phyloP scores from a whole-genome alignment of 2,888 invertebrate species.

The Ichneumon xanthorius region DNA sequence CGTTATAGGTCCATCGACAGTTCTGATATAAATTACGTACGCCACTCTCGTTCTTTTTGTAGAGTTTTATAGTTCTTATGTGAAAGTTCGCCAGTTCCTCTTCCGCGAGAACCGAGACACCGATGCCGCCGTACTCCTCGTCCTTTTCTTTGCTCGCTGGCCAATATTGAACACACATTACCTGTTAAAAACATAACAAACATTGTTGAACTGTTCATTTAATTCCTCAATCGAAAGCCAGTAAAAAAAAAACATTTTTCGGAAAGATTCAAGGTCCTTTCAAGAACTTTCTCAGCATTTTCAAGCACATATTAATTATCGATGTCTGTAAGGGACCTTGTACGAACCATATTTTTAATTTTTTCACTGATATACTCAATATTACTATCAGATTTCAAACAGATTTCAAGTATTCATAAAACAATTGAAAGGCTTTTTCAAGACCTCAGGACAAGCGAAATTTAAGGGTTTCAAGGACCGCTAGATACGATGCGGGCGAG shows the following conservation, averaged over 20 bases:
- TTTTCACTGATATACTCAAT: too few relatives aligned
- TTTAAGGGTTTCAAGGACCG: too few relatives aligned
- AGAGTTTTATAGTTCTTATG: conserved; percentile 95
- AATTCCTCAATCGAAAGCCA: neutral
- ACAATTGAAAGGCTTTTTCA: too few relatives aligned
- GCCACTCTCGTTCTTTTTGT: conserved; percentile 89
- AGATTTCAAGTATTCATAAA: too few relatives aligned
- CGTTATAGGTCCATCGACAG: neutral
- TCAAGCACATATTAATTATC: too few relatives aligned
- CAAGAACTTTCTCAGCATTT: too few relatives aligned
- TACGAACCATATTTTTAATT: too few relatives aligned
- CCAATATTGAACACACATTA: conserved; percentile 99
- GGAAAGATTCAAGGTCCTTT: neutral
- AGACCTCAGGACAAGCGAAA: too few relatives aligned
- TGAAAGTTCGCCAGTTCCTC: conserved; percentile 98
- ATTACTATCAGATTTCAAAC: too few relatives aligned
- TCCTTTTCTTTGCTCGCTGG: conserved; percentile 95
- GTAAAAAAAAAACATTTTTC: neutral
- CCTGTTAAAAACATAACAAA: conserved; percentile 86
- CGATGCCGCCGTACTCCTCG: conserved; percentile 96
- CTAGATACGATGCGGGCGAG: too few relatives aligned
- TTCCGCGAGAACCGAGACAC: conserved; percentile 94
- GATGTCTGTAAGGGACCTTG: too few relatives aligned
- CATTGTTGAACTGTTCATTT: neutral
- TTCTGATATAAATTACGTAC: conserved; percentile 85